Evolutionary conservation across 2,113 vertebrate genomes (phyloP).

Genomic region (Gnathonemus echidnorhynchus): DNA sequence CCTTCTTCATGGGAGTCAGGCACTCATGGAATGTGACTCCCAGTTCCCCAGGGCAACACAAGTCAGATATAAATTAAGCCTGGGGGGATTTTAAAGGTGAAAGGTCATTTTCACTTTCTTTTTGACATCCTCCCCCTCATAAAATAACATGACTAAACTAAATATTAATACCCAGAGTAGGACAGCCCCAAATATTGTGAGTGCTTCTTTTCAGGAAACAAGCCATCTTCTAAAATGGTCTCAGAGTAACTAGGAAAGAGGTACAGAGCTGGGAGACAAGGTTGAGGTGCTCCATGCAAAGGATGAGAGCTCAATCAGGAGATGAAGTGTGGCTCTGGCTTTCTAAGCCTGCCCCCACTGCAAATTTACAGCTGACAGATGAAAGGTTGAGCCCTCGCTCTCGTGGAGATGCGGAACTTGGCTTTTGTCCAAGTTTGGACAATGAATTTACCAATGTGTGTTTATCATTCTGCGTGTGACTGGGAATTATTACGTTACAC

Average conservation of each 20-base stretch:
- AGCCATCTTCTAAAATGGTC: not conserved
- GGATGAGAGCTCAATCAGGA: not conserved
- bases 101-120: constrained; percentile 4
- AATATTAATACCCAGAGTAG: not conserved
- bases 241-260: not conserved
- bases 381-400: not conserved
- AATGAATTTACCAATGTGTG: not conserved
- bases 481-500: not conserved
- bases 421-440: not conserved
- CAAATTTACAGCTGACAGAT: constrained; percentile 26
- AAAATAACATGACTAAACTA: not conserved
- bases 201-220: not conserved
- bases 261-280: not conserved
- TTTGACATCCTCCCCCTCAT: not conserved
- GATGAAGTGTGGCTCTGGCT: not conserved
- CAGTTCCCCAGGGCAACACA: not conserved
- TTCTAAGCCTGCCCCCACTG: not conserved
- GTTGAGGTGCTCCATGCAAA: not conserved
- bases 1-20: not conserved
- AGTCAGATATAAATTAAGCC: not conserved
- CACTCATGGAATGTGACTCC: not conserved
- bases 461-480: not conserved
- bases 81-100: not conserved
- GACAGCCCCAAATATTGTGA: not conserved
- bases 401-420: not conserved